Evolutionary conservation across 2,113 vertebrate genomes (phyloP), one percentile per base, ranked within the genome.

Genomic region (Lophotis ruficrista): DNA sequence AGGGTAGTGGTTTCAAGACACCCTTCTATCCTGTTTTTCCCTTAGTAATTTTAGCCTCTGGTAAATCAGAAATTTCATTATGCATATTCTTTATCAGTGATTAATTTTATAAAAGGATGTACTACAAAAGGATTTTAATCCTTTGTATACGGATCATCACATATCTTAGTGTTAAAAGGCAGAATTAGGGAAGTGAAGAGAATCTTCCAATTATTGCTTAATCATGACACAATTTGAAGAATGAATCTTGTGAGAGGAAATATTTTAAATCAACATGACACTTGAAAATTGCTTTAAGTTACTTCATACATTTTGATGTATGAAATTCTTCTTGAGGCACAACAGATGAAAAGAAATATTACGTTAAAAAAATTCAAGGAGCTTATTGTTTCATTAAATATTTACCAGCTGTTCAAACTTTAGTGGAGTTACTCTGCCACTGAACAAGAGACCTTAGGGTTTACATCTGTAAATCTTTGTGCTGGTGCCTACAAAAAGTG

Each of bases 351-450:
- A 94, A 95, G 47, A 96, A 90, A 90, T 89, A 91, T 69, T 88
- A 45, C 47, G 83, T 89, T 81, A 65, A 94, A 95, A 90, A 86
- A 37, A 87, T 23, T 91, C 53, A 80, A 72, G 47, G 13, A 76
- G 31, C 71, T 87, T 95, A 94, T 94, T 96, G 83, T 96, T 96
- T 95, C 84, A 94, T 95, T 90, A 97, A 97, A 94, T 94, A 96
- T 94, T 95, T 96, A 95, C 71, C 35, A 90, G 31, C 30, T 41
- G 87, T 89, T 95, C 87, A 93, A 89, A 94, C 83, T 96, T 95
- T 66, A 95, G 62, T 76, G 82, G 61, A 85, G 96, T 96, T 89
- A 92, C 54, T 91, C 65, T 84, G 54, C 53, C 90, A 81, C 50
- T 80, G 76, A 94, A 51, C 25, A 82, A 69, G 61, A 84, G n/a